Percentiles rank a stretch among this genome's conserved stretches.
Conservation (phyloP, 2,113 vertebrate genomes). For the Percopsis transmontana region DNA sequence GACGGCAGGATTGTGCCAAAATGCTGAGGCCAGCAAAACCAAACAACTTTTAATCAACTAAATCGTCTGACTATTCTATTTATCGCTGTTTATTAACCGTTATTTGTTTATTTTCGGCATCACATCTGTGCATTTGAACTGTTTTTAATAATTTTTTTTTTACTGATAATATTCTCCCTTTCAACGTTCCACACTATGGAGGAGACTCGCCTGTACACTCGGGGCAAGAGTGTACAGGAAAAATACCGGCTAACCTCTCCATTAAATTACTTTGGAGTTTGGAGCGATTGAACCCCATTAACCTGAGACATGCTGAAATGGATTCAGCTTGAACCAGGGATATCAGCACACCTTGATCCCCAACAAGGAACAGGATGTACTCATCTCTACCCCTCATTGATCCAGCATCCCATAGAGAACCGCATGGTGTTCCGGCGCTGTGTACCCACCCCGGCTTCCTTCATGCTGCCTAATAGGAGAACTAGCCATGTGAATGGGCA, state of each 20-base stretch:
- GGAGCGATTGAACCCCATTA: conserved; percentile 49
- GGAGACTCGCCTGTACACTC: background rate
- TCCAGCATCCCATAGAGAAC: conserved; percentile 27
- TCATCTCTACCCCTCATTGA: conserved; percentile 48
- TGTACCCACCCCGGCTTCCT: background rate
- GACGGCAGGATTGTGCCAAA: conserved; percentile 30
- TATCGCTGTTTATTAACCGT: conserved; percentile 64
- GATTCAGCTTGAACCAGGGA: conserved; percentile 32
- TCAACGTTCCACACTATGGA: conserved; percentile 46
- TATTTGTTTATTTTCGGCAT: conserved; percentile 59
- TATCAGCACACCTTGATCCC: conserved; percentile 43
- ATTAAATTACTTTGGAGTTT: conserved; percentile 56
- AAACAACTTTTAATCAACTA: conserved; percentile 58
- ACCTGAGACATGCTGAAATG: conserved; percentile 42
- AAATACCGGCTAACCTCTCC: conserved; percentile 46
- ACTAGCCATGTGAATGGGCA: too few relatives aligned
- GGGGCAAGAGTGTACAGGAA: conserved; percentile 22
- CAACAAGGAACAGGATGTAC: conserved; percentile 21
- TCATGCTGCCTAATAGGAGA: conserved; percentile 4
- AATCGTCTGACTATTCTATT: conserved; percentile 52
- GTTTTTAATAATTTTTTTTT: conserved; percentile 53
- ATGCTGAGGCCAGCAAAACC: conserved; percentile 50
- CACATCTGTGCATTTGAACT: conserved; percentile 60
- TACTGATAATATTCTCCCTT: conserved; percentile 48
- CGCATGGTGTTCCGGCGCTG: background rate